These are phyloP conservation scores for Drosophila eugracilis DNA, from an alignment of 1,140 invertebrate species.

Conservation along the genomic window DNA sequence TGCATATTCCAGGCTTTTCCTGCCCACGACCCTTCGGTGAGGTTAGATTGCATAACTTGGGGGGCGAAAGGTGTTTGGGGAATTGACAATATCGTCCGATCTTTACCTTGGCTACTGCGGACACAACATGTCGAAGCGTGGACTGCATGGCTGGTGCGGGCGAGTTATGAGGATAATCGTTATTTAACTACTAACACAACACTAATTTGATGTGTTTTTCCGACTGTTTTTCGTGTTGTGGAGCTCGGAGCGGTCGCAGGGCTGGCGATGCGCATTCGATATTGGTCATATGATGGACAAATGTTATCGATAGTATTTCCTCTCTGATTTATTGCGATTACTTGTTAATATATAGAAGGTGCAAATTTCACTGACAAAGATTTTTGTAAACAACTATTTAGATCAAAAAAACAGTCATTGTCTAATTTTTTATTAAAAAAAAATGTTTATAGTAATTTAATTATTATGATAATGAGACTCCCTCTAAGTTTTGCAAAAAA, in stretches of 20 bases:
- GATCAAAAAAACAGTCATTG: too few species aligned
- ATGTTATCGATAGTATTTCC: slow-evolving; percentile 17
- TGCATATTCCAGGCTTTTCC: slow-evolving; percentile 40
- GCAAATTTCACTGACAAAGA: too few species aligned
- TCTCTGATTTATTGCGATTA: not conserved
- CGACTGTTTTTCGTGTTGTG: slow-evolving; percentile 40
- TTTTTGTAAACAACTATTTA: too few species aligned
- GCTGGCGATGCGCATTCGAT: slow-evolving; percentile 22
- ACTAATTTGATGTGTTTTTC: slow-evolving; percentile 59
- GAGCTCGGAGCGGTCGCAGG: slow-evolving; percentile 30
- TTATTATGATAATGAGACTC: too few species aligned
- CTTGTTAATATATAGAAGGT: too few species aligned
- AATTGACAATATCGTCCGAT: slow-evolving; percentile 4
- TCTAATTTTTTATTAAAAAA: too few species aligned
- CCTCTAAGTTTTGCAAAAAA: too few species aligned
- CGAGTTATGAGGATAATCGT: slow-evolving; percentile 20
- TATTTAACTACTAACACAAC: slow-evolving; percentile 46
- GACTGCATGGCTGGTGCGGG: slow-evolving; percentile 71
- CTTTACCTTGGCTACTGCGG: slow-evolving; percentile 72
- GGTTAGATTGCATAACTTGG: slow-evolving; percentile 83
- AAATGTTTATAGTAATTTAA: too few species aligned
- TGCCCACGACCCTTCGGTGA: slow-evolving; percentile 51
- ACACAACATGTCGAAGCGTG: slow-evolving; percentile 67
- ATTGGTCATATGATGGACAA: slow-evolving; percentile 28
- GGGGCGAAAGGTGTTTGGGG: slow-evolving; percentile 3